Percentiles rank a stretch among this genome's conserved stretches.
Evolutionary conservation across 2,797 vertebrate species (phyloP).

Genomic region (Ciconia nigra): DNA sequence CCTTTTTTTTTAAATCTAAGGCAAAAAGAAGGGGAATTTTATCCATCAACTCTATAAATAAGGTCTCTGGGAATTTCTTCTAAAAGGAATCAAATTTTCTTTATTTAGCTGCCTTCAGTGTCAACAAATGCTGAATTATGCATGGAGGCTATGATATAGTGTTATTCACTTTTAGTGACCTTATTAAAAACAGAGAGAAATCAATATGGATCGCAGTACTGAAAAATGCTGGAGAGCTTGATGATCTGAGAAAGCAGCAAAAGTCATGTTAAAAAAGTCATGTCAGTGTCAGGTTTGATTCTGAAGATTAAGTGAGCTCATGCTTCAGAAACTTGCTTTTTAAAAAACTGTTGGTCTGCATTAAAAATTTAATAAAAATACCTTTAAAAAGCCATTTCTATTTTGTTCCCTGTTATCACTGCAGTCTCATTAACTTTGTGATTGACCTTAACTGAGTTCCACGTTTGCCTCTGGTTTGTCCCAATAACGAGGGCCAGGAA

Average conservation of each 20-base stretch:
- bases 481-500: neutral
- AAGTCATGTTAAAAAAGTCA: neutral
- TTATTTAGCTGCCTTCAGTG: conserved; percentile 39
- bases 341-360: neutral
- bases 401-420: neutral
- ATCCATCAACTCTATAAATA: neutral
- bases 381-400: neutral
- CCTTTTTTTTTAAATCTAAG: neutral
- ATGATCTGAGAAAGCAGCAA: neutral
- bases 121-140: conserved; percentile 50
- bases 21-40: neutral
- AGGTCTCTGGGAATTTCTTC: neutral
- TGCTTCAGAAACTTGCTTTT: neutral
- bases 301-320: neutral
- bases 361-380: neutral
- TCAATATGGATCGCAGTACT: conserved; percentile 1
- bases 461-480: neutral
- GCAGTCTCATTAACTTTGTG: neutral
- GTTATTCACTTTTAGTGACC: conserved; percentile 36
- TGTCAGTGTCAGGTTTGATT: neutral
- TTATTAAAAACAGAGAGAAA: conserved; percentile 47
- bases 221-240: neutral
- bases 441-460: neutral
- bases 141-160: conserved; percentile 15
- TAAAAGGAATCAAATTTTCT: conserved; percentile 23